Conservation (phyloP, 2,113 vertebrate genomes). For the Gila orcuttii region DNA sequence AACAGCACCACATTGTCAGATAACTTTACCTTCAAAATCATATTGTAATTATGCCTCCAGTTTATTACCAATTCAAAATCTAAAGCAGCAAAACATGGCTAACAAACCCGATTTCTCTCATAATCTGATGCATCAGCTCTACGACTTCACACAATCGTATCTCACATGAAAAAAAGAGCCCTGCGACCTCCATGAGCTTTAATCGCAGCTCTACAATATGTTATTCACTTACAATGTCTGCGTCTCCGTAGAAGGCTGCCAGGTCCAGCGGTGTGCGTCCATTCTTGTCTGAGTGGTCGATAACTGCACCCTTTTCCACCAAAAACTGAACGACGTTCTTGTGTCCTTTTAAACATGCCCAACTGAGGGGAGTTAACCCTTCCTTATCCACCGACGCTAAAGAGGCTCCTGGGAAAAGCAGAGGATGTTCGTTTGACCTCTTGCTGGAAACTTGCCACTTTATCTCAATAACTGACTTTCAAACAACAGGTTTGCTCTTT, state of each 20-base stretch:
- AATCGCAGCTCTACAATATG: neutral
- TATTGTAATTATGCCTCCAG: neutral
- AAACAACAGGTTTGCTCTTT: no score
- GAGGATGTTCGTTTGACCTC: neutral
- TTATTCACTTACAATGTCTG: slow-evolving; percentile 84
- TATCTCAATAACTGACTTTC: neutral
- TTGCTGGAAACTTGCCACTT: neutral
- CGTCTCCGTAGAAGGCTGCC: slow-evolving; percentile 95
- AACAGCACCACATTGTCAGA: neutral
- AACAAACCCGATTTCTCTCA: neutral
- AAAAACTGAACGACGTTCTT: slow-evolving; percentile 90
- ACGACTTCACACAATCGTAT: neutral
- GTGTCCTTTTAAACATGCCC: slow-evolving; percentile 97
- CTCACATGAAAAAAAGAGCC: neutral
- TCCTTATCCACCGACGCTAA: slow-evolving; percentile 94
- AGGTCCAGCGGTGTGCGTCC: slow-evolving; percentile 94
- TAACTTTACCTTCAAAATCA: neutral
- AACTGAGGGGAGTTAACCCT: slow-evolving; percentile 92
- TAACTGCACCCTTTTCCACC: slow-evolving; percentile 89
- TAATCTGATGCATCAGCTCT: neutral
- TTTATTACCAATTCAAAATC: neutral
- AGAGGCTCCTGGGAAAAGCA: slow-evolving; percentile 79
- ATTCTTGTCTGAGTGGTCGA: slow-evolving; percentile 95
- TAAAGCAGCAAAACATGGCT: neutral
- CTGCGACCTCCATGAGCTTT: neutral